phyloP scores from a whole-genome alignment of 2,888 invertebrate genomes.

The Mesochorus sp. region DNA sequence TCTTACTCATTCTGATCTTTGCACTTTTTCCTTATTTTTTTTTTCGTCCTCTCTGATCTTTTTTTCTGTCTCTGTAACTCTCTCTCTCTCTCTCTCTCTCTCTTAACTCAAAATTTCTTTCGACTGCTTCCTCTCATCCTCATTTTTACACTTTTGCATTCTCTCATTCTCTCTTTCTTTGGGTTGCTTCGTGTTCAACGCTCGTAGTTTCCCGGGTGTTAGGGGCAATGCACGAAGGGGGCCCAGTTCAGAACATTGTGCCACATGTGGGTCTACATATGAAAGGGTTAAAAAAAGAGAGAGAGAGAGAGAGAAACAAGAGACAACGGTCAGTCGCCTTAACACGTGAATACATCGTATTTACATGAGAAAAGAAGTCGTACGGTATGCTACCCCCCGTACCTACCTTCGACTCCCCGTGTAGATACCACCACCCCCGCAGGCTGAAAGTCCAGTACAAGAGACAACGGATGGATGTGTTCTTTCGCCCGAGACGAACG shows the following conservation, averaged over 20 bases:
- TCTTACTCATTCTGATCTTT: neutral
- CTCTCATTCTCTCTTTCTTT: neutral
- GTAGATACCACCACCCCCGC: slow-evolving; percentile 52
- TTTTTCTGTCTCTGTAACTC: neutral
- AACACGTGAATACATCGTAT: slow-evolving; percentile 81
- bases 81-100: neutral
- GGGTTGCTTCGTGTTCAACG: slow-evolving; percentile 51
- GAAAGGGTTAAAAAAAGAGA: slow-evolving; percentile 54
- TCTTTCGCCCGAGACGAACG: slow-evolving; percentile 54
- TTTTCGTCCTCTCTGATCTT: neutral
- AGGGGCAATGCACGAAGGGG: slow-evolving; percentile 32
- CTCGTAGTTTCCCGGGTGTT: slow-evolving; percentile 48
- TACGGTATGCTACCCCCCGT: slow-evolving; percentile 52
- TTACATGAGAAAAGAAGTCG: slow-evolving; percentile 81
- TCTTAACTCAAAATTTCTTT: neutral
- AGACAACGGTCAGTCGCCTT: slow-evolving; percentile 76
- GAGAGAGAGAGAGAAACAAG: neutral
- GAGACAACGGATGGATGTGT: neutral
- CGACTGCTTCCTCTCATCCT: neutral
- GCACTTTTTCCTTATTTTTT: neutral
- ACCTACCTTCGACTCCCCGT: slow-evolving; percentile 37
- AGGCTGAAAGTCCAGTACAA: slow-evolving; percentile 15
- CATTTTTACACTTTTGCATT: neutral
- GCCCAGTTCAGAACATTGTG: slow-evolving; percentile 76
- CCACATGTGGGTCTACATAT: slow-evolving; percentile 69